Conservation (phyloP, 2,797 vertebrate genomes). For the Arnoldichthys spilopterus region DNA sequence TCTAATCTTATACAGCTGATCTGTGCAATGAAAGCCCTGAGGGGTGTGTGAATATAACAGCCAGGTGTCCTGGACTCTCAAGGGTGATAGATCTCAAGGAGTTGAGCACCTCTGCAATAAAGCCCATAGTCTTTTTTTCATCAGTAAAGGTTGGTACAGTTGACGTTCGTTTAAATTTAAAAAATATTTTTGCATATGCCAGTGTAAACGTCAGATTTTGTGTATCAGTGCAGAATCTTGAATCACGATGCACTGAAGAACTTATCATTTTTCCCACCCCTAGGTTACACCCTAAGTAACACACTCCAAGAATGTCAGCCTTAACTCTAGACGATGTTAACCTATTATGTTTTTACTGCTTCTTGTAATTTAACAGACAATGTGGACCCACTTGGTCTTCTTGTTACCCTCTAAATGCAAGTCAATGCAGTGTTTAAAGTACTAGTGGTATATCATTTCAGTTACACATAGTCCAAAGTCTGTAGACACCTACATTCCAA, state of each 20-base stretch:
- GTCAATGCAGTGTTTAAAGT: not conserved
- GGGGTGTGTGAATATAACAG: no score
- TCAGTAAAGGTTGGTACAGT: no score
- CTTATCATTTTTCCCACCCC: not conserved
- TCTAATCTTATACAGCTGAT: no score
- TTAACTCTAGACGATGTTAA: slow-evolving; percentile 33
- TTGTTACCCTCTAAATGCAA: slow-evolving; percentile 20
- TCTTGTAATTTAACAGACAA: slow-evolving; percentile 12
- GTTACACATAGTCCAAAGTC: not conserved
- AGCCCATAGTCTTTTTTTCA: no score
- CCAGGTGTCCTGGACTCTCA: no score
- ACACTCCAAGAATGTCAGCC: not conserved
- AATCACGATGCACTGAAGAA: not conserved
- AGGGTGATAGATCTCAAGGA: no score
- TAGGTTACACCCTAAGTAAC: slow-evolving; percentile 9
- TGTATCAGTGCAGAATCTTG: not conserved
- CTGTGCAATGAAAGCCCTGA: no score
- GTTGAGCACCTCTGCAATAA: no score
- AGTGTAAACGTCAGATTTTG: not conserved
- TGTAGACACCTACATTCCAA: not conserved
- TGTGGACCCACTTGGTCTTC: not conserved
- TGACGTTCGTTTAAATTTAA: no score
- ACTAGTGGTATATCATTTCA: slow-evolving; percentile 12
- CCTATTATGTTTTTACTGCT: not conserved
- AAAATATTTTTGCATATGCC: no score